A percentile compares a stretch with the other conserved stretches of the same genome.
Evolutionary conservation across 2,888 invertebrate species (phyloP).

Genomic region (Pseudolycoriella hygida): DNA sequence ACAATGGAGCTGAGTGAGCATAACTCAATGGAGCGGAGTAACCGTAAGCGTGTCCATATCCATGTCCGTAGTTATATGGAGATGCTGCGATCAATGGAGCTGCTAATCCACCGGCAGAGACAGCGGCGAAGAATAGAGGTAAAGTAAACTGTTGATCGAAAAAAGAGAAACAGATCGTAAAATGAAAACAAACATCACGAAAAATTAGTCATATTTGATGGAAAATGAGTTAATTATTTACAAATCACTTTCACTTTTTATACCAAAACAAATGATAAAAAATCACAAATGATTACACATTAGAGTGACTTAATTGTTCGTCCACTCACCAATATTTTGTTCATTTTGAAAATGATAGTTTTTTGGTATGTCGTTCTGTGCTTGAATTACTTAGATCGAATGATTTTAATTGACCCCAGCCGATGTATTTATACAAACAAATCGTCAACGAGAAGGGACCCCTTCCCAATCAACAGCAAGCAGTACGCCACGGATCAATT

Average conservation of each 20-base stretch:
- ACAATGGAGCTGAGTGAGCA: not conserved
- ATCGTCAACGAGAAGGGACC: not conserved
- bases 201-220: no score
- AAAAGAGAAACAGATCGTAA: no score
- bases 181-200: no score
- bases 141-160: not conserved
- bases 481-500: not conserved
- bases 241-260: no score
- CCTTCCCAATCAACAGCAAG: not conserved
- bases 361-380: not conserved
- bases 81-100: not conserved
- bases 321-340: not conserved
- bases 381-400: conserved; percentile 1
- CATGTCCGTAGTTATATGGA: not conserved
- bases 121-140: not conserved
- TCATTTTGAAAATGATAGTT: not conserved
- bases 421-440: not conserved
- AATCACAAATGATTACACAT: no score
- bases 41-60: not conserved
- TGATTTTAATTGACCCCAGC: conserved; percentile 1
- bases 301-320: no score
- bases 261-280: no score
- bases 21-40: not conserved
- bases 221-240: no score
- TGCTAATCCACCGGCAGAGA: not conserved